Evolutionary conservation across 2,113 vertebrate genomes (phyloP).

Genomic region (Hippocampus zosterae): DNA sequence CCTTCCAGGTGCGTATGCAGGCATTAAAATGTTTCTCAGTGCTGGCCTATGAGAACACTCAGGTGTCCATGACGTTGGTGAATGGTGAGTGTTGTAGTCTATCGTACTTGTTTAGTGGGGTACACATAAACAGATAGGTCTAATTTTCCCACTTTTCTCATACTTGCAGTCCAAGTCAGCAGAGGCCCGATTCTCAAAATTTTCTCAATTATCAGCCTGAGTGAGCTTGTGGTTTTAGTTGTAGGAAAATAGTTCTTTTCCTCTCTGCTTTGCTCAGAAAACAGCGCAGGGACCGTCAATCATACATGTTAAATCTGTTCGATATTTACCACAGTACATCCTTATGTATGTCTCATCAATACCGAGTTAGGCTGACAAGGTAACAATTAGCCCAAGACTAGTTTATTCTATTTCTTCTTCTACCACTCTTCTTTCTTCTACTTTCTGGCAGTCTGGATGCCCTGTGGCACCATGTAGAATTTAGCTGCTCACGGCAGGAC

Average conservation of each 20-base stretch:
- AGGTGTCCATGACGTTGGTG: conserved; percentile 94
- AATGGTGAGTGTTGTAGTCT: conserved; percentile 79
- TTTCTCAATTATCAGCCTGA: not conserved
- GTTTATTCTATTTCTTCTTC: too few relatives aligned
- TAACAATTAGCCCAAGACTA: too few relatives aligned
- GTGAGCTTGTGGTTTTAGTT: not conserved
- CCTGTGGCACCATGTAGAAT: too few relatives aligned
- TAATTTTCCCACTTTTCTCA: not conserved
- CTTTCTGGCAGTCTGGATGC: too few relatives aligned
- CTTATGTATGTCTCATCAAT: not conserved
- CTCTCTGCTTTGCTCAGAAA: too few relatives aligned
- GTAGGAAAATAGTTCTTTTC: too few relatives aligned
- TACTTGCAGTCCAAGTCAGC: not conserved
- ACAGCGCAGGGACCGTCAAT: too few relatives aligned
- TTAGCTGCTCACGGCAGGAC: too few relatives aligned
- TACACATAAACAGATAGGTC: not conserved
- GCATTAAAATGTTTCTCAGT: conserved; percentile 98
- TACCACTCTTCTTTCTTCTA: too few relatives aligned
- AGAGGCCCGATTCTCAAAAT: not conserved
- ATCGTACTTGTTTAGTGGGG: not conserved
- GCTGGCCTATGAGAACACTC: conserved; percentile 94
- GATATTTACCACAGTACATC: too few relatives aligned
- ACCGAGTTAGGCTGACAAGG: not conserved
- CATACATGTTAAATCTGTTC: too few relatives aligned
- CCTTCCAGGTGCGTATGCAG: conserved; percentile 91